phyloP scores from a whole-genome alignment of 1,140 invertebrate genomes.

The Drosophila lini region DNA sequence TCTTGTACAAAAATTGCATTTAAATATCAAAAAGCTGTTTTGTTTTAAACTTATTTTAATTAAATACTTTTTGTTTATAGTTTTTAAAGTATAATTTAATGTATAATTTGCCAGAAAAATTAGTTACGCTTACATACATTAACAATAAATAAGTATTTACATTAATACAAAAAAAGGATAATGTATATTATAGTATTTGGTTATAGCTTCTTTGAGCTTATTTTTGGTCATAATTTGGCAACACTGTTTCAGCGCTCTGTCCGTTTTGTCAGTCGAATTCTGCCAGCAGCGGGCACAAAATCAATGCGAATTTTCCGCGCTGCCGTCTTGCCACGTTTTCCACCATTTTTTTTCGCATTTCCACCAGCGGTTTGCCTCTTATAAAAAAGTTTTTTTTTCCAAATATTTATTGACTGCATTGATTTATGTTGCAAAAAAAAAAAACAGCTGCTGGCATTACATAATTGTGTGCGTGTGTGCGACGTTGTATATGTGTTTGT shows the following conservation, averaged over 20 bases:
- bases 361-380: conserved; percentile 5
- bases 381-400: neutral
- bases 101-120: too few species aligned
- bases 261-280: conserved; percentile 32
- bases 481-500: conserved; percentile 11
- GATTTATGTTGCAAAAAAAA: conserved; percentile 11
- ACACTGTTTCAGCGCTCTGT: neutral
- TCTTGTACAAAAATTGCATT: too few species aligned
- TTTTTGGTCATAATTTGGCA: too few species aligned
- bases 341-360: conserved; percentile 20
- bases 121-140: too few species aligned
- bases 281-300: conserved; percentile 39
- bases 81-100: too few species aligned
- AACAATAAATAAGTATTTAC: too few species aligned
- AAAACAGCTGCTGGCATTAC: conserved; percentile 55
- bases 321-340: conserved; percentile 24
- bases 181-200: too few species aligned
- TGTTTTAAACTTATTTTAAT: too few species aligned
- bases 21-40: too few species aligned
- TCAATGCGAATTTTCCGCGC: conserved; percentile 43
- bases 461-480: conserved; percentile 48
- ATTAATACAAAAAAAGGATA: too few species aligned
- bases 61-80: too few species aligned
- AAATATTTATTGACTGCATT: conserved; percentile 15
- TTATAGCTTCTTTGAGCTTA: too few species aligned